Percentiles rank a stretch among this genome's conserved stretches.
Evolutionary conservation across 2,888 invertebrate species (phyloP).

Genomic region (Lepetodrilus schrolli): DNA sequence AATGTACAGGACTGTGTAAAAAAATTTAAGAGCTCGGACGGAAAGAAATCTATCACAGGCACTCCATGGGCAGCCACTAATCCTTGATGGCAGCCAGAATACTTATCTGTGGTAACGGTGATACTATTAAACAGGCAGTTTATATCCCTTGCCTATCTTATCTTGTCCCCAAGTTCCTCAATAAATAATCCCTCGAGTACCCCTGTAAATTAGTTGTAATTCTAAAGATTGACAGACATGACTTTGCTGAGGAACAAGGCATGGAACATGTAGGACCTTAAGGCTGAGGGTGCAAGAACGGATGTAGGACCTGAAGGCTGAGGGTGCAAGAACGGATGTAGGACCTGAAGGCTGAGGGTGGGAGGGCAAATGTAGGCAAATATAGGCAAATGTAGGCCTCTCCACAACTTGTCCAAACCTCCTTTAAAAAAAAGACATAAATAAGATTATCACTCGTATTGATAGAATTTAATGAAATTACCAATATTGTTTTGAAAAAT

Average conservation of each 20-base stretch:
- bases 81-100: no score
- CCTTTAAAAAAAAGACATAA: no score
- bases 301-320: conserved; percentile 1
- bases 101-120: conserved; percentile 7
- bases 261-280: not conserved
- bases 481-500: no score
- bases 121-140: conserved; percentile 14
- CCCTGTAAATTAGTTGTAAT: conserved; percentile 7
- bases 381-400: no score
- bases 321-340: not conserved
- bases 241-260: not conserved
- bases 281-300: not conserved
- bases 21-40: no score
- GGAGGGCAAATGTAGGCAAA: no score
- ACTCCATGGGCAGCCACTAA: no score
- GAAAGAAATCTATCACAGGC: no score
- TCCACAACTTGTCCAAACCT: no score
- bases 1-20: no score
- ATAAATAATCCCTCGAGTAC: conserved; percentile 6
- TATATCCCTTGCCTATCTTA: conserved; percentile 25
- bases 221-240: conserved; percentile 19
- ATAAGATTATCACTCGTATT: no score
- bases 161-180: conserved; percentile 23
- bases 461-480: no score
- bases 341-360: conserved; percentile 34